Evolutionary conservation across 2,888 invertebrate species (phyloP), one percentile per base, ranked within the genome.

Genomic region (Tenthredo livida): DNA sequence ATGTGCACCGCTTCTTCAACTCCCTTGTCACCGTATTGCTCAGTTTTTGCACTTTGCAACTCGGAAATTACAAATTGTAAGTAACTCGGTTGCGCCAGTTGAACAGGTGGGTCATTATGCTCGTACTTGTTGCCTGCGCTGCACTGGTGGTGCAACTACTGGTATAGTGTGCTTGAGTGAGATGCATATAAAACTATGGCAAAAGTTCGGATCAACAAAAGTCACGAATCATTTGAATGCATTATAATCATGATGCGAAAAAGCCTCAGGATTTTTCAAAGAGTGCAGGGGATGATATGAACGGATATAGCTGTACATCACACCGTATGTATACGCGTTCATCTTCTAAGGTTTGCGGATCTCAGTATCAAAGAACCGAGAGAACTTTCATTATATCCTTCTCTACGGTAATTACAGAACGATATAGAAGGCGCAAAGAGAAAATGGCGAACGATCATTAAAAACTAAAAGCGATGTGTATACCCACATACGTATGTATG

Each of bases 71-170:
- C 37, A 61, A 80, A 25, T 77, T 67, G 33, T 67, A 67, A 33
- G 33, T 67, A 67, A 67, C 67, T 33, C 25, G 25, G 15, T 25
- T 67, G 33, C 67, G 67, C 15, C 10, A 21, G 40, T 12, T 40
- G 88, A 89, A 89, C 89, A 89, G 89, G 89, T 89, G 89, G 89
- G 89, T 89, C 89, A 89, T 89, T 89, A 89, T 29, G 77, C 9
- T 77, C 15, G 80, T 80, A 80, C 80, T 80, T 80, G 80, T 80
- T 80, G 80, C 80, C 80, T 43, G 33, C 43, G 9, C 43, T 73
- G 40, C 21, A 25, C 72, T 43, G 7, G 10, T 9, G 17, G 10
- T 25, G 15, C 43, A 43, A 75, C 12, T 75, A 17, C 15, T 33
- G 21, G 15, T 67, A 29, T 67, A 33, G 15, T 17, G 25, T 29